A percentile compares a stretch with the other conserved stretches of the same genome.
Evolutionary conservation across 2,888 invertebrate genomes (phyloP).

Genomic region (Aphrophora alni): DNA sequence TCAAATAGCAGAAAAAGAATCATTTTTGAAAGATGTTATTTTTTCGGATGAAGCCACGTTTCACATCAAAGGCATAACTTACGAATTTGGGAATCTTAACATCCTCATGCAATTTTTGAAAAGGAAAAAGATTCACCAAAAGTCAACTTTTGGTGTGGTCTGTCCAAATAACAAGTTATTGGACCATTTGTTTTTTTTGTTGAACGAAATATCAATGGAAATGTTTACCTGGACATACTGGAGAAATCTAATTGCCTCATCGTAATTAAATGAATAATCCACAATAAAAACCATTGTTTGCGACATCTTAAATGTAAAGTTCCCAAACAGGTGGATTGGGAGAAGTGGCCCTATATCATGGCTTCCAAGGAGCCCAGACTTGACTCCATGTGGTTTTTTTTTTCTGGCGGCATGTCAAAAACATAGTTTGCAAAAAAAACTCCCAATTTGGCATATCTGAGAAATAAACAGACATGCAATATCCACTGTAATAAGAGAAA

Average conservation of each 20-base stretch:
- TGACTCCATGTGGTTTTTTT: too few relatives aligned
- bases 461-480: too few relatives aligned
- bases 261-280: neutral
- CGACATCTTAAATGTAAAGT: neutral
- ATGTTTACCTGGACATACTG: constrained; percentile 13
- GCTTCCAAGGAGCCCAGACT: too few relatives aligned
- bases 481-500: too few relatives aligned
- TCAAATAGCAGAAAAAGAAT: constrained; percentile 7
- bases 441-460: too few relatives aligned
- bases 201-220: constrained; percentile 26
- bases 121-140: constrained; percentile 20
- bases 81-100: constrained; percentile 13
- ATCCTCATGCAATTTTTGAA: constrained; percentile 26
- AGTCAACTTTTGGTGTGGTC: constrained; percentile 18
- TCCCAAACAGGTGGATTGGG: constrained; percentile 20
- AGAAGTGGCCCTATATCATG: constrained; percentile 13
- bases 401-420: too few relatives aligned
- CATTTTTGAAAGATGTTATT: neutral
- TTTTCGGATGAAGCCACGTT: constrained; percentile 26
- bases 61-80: constrained; percentile 12
- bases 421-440: too few relatives aligned
- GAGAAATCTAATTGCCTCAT: neutral
- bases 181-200: constrained; percentile 20
- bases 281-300: constrained; percentile 24
- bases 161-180: neutral